Percentiles rank a stretch among this genome's conserved stretches.
phyloP scores from a whole-genome alignment of 1,140 invertebrate species.

The Pantala flavescens region DNA sequence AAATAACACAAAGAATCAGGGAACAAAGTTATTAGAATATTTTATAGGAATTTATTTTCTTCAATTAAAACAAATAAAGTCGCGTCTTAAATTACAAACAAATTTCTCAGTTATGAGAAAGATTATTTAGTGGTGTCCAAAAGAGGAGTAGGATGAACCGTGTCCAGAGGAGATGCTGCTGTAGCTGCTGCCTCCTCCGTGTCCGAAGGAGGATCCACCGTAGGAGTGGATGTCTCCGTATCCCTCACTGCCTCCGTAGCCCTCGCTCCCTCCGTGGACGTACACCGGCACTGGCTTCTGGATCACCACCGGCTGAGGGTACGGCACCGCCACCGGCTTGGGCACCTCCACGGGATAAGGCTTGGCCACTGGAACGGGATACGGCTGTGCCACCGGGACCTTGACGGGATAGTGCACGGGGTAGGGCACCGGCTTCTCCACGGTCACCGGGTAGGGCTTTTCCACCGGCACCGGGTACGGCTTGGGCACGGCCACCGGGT shows the following conservation, averaged over 20 bases:
- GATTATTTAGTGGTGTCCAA: neutral
- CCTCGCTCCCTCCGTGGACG: neutral
- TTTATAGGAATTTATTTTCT: no score
- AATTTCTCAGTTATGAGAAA: no score
- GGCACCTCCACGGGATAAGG: conserved; percentile 6
- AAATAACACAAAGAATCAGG: no score
- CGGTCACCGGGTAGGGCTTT: neutral
- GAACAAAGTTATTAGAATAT: no score
- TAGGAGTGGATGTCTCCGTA: neutral
- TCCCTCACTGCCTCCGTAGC: neutral
- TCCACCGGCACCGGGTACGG: neutral
- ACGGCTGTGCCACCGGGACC: neutral
- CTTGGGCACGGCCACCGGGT: neutral
- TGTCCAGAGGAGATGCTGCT: neutral
- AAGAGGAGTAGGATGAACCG: neutral
- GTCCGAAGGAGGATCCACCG: neutral
- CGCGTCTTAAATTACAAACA: no score
- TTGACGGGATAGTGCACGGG: neutral
- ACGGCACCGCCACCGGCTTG: conserved; percentile 11
- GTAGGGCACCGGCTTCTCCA: conserved; percentile 14
- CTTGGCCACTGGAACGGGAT: neutral
- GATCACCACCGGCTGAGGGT: neutral
- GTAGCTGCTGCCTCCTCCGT: neutral
- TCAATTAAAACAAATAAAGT: no score
- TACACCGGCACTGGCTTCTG: conserved; percentile 11